Base-by-base conservation (phyloP, 1,140 invertebrate genomes). In the Chironomus tepperi region DNA sequence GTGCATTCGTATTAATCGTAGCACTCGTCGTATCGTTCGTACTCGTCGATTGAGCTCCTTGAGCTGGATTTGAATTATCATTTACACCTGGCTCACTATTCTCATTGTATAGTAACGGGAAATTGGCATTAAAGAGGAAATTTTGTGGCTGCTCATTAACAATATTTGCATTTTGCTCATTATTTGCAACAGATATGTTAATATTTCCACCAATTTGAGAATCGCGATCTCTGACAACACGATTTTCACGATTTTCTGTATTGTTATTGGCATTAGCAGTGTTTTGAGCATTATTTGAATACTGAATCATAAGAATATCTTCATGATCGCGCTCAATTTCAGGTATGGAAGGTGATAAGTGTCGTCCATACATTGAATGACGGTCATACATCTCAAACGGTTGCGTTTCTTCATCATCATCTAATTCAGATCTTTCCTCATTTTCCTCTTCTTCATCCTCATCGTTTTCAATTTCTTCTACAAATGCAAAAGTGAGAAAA, bases 391-490 rank as follows among this genome's bases (percentile, higher is more conserved):
- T 78, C 75, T 83, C 80, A 42, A 82, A 82, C 67, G 80, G 80
- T 7, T 79, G 78, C 47, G 79, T 79, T 75, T 83, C 81, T 74
- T 82, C 81, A 70, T 83, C 83, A 43, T 84, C 84, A 79, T 87
- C 85, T 57, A 86, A 84, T 43, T 86, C 85, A 16, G 85, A 86
- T 34, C 87, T 89, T 76, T 90, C 89, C 74, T 90, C 89, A 42
- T 88, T 88, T 8, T 88, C 87, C 64, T 89, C 88, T 72, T 89
- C 89, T 57, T 89, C 87, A 73, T 88, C 86, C 3, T 86, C 86
- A 57, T 86, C 86, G 70, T 84, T 83, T 75, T 84, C 83, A 9
- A 82, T 83, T 82, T 74, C 34, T 42, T 77, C 43, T 42, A 34
- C 18, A 10, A 75, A 75, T 34, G 24, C 5, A 34, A 34, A 5